Conservation (phyloP, 2,888 invertebrate species). For the Leucophenga montana region DNA sequence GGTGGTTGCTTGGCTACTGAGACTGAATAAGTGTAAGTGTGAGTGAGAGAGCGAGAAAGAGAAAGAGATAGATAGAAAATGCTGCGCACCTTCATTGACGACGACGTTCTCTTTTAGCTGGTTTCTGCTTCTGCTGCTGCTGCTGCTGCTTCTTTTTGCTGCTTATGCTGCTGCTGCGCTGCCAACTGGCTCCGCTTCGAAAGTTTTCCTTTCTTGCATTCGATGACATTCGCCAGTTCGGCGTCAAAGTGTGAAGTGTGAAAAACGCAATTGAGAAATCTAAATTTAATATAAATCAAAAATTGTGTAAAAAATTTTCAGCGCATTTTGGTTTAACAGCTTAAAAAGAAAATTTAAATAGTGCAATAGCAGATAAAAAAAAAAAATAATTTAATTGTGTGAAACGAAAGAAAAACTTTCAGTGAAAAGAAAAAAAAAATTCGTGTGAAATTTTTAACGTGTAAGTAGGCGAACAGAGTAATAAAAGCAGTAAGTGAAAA, state of each 20-base stretch:
- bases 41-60: constrained; percentile 27
- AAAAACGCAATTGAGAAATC: constrained; percentile 39
- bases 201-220: constrained; percentile 64
- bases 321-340: constrained; percentile 44
- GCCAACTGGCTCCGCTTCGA: constrained; percentile 42
- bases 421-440: constrained; percentile 23
- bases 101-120: constrained; percentile 11
- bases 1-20: constrained; percentile 38
- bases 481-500: constrained; percentile 15
- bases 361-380: constrained; percentile 30
- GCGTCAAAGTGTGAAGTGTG: constrained; percentile 59
- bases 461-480: constrained; percentile 19
- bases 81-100: constrained; percentile 21
- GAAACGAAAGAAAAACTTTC: constrained; percentile 20
- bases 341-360: constrained; percentile 5
- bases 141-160: constrained; percentile 28
- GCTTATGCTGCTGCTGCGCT: constrained; percentile 30
- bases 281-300: constrained; percentile 31
- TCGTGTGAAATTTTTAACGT: constrained; percentile 2
- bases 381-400: constrained; percentile 18
- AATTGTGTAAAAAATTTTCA: constrained; percentile 39
- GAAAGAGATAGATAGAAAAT: constrained; percentile 14
- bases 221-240: constrained; percentile 62
- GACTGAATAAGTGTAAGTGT: constrained; percentile 59
- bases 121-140: constrained; percentile 11